Base-by-base conservation (phyloP, 2,797 vertebrate genomes). In the Otus scops region DNA sequence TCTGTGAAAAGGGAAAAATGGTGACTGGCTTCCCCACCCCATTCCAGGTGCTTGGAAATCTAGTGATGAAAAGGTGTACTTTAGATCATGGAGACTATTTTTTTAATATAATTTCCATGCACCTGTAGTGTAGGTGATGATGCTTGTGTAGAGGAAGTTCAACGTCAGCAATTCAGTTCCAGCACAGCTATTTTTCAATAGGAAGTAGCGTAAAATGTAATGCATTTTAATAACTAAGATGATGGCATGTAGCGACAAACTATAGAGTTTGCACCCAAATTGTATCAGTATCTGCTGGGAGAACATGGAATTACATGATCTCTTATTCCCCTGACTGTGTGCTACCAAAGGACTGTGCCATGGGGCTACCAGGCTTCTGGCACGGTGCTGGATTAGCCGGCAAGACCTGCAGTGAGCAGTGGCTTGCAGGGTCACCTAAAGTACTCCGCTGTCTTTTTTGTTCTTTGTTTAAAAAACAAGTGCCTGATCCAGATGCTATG, bases 261-360 rank as follows among this genome's bases (percentile, higher is more conserved):
- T 10, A 6, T 9, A 5, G 20, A 13, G 13, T 59, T 45, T 45
- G 67, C 23, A 23, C 36, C 15, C 11, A 3, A 14, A 16, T 32
- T 53, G 43, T 22, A 1, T 3, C 14, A 1, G 26, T 30, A 11
- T 16, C 13, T 59, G 38, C 79, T 20, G 0, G 1, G 65, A 39
- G 34, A 21, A 11, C 8, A 1, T 1, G 26, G 59, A 2, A 2
- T 20, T 28, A 17, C 5, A 4, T 11, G 54, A 10, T 67, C 17
- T n/a, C 27, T 20, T 14, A 0, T 45, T 10, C 6, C 20, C 9
- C 41, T 19, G 32, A 2, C 8, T 0, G 32, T 38, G 51, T 1
- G 4, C 23, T n/a, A 6, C 30, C 38, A 3, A 51, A 20, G 0
- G 22, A 12, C n/a, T 0, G 1, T 64, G 64, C 47, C 23, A 20